Base-by-base conservation (phyloP, 2,888 invertebrate genomes). In the Chirona hameri region DNA sequence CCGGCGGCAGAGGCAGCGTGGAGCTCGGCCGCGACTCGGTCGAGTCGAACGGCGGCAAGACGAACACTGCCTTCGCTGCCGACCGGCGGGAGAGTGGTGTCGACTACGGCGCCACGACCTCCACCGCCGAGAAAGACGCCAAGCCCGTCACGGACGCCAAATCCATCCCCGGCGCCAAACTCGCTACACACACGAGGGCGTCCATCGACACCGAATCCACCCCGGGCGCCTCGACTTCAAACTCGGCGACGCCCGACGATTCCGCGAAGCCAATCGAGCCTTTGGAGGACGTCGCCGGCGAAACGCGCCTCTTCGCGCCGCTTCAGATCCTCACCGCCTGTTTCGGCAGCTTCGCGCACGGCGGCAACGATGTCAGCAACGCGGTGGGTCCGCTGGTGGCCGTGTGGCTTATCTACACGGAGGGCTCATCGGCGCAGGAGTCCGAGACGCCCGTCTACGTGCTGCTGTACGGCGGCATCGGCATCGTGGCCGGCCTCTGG, bases 361-460 rank as follows among this genome's bases (percentile, higher is more conserved):
- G 99, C 55, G 99, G 98, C 48, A 99, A 99, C 88, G 99, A 99
- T 89, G 99, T 99, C 84, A 97, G 98, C 89, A 99, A 99, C 89
- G 98, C 99, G 2, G 98, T 99, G 86, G 99, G 99, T 5, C 99
- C 99, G 0, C 90, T 99, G 82, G 95, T 99, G 84, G 97, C 96
- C 0, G 90, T 99, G 10, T 98, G 96, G 94, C 91, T 97, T 87
- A 93, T 98, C 85, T 97, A 94, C 87, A 91, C 92, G 4, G 94
- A 95, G 87, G 96, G 96, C 48, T 91, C 92, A 5, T 95, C 94
- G 0, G 91, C 92, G 86, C 95, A 95, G 87, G 92, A 92, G 85
- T 93, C 95, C 0, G 94, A 95, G 87, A 97, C 98, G 1, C 98
- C 99, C 0, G 89, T 98, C 82, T 94, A 94, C 87, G 94, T 99